Conservation (phyloP, 2,113 vertebrate species). For the Abramis brama region DNA sequence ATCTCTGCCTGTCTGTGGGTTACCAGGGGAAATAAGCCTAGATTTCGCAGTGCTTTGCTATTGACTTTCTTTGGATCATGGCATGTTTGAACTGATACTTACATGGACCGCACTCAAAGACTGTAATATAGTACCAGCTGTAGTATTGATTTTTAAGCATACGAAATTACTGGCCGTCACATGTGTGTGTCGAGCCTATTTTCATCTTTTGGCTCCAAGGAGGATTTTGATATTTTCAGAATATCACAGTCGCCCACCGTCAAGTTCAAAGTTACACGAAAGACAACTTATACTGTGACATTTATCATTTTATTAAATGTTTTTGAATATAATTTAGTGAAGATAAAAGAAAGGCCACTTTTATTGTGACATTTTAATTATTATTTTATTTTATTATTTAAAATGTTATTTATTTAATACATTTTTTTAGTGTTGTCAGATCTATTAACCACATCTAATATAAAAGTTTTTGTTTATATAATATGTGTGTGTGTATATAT, state of each 20-base stretch:
- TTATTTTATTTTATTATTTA: no score
- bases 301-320: no score
- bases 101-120: constrained; percentile 27
- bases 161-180: constrained; percentile 18
- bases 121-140: constrained; percentile 46
- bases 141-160: constrained; percentile 48
- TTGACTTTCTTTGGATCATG: constrained; percentile 24
- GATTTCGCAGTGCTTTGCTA: constrained; percentile 17
- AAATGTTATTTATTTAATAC: no score
- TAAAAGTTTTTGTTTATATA: no score
- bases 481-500: no score
- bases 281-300: not conserved
- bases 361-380: no score
- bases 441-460: no score
- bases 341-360: no score
- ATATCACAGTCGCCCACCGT: not conserved
- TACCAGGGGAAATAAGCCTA: constrained; percentile 6
- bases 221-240: constrained; percentile 17
- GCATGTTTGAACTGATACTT: constrained; percentile 36
- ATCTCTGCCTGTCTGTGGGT: not conserved
- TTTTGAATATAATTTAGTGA: no score
- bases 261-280: not conserved
- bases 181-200: not conserved
- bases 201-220: constrained; percentile 42
- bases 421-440: no score